A percentile compares a stretch with the other conserved stretches of the same genome.
Evolutionary conservation across 2,797 vertebrate genomes (phyloP).

Genomic region (Malacoctenus gilli): DNA sequence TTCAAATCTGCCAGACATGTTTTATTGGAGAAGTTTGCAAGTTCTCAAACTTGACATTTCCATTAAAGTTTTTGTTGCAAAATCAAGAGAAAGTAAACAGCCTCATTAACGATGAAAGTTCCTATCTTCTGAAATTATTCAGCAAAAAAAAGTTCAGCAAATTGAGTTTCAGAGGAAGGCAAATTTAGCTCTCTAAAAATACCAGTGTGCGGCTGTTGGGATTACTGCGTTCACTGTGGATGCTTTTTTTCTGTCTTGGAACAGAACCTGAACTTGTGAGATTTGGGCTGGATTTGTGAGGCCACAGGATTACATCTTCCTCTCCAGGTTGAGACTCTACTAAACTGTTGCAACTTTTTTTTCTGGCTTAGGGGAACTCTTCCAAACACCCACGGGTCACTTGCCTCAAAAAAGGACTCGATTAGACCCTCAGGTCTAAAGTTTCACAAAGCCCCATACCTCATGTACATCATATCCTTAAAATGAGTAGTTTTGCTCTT

Average conservation of each 20-base stretch:
- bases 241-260: conserved; percentile 27
- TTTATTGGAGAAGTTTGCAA: no score
- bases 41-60: no score
- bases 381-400: conserved; percentile 27
- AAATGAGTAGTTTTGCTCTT: neutral
- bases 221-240: conserved; percentile 11
- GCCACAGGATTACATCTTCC: conserved; percentile 49
- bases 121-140: no score
- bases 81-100: no score
- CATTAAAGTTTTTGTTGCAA: no score
- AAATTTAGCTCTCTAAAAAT: neutral
- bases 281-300: conserved; percentile 58
- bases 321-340: conserved; percentile 44
- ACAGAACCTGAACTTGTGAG: conserved; percentile 32
- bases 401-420: conserved; percentile 10
- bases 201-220: neutral
- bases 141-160: no score
- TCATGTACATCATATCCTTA: neutral
- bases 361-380: conserved; percentile 17
- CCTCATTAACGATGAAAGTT: no score
- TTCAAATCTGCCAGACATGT: no score
- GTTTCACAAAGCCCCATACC: neutral
- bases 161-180: no score
- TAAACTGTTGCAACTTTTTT: conserved; percentile 37
- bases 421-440: conserved; percentile 3